Evolutionary conservation across 2,113 vertebrate species (phyloP), one percentile per base, ranked within the genome.

Genomic region (Prinia subflava): DNA sequence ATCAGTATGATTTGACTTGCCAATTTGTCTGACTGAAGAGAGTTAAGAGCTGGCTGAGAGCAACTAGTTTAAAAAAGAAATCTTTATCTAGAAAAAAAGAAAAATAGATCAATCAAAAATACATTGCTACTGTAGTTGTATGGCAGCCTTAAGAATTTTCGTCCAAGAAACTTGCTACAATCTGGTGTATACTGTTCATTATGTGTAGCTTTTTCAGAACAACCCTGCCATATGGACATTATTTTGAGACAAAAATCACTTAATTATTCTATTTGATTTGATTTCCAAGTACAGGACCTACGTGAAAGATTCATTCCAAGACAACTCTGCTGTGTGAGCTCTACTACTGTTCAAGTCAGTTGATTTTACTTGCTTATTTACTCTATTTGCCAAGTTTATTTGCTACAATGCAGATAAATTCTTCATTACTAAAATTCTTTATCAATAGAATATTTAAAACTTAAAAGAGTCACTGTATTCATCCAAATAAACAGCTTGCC

Each of bases 231-330:
- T 84, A 92, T 37, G 69, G 77, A 68, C 60, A 87, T 49, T 87
- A 92, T 92, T 94, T 93, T 57, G 74, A 91, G 53, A 94, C 33
- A 87, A 68, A 89, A 83, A 39, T n/a, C 10, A 74, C 20, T 87
- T 74, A 79, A 87, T 84, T 84, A 70, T 79, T 92, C 41, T 44
- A 64, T 74, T 78, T 69, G 3, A 50, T 93, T 83, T 90, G 65
- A 87, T 50, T 95, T 91, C 63, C 70, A 90, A 90, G 41, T 41
- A 90, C n/a, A 73, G 44, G 13, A 82, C 73, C 49, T 39, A 80
- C 67, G 65, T 23, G 24, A 20, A 89, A 24, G 28, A 76, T 64
- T 90, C 90, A 83, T 50, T 85, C 37, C 41, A 44, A 67, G 47
- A 70, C 42, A 81, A 10, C 11, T 46, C 49, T 55, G 52, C 20